Percentiles rank a stretch among this genome's conserved stretches.
These are phyloP conservation scores for Mastigias papua DNA, from an alignment of 30 jellyfish, hydroid and myxozoan genomes.

Conservation along the genomic window DNA sequence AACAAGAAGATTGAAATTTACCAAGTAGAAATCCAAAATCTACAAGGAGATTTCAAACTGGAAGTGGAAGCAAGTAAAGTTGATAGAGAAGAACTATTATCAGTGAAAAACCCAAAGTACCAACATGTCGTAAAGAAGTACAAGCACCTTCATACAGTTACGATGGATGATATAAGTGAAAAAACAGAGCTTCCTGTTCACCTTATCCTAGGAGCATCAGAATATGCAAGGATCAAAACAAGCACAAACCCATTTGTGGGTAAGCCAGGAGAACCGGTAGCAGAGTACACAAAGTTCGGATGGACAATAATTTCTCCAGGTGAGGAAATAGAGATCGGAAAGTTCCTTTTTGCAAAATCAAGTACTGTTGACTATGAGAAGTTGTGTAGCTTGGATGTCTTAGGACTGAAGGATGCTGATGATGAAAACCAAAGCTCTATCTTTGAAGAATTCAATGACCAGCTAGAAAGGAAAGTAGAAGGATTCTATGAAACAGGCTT, in stretches of 20 bases:
- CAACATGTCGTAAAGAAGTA: conserved; percentile 26
- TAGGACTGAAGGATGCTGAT: conserved; percentile 20
- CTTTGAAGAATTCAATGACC: conserved; percentile 50
- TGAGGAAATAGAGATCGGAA: conserved; percentile 43
- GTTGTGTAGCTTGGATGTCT: conserved; percentile 54
- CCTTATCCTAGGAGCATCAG: conserved; percentile 65
- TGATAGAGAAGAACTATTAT: conserved; percentile 29
- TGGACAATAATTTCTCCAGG: conserved; percentile 71
- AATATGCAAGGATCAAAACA: conserved; percentile 49
- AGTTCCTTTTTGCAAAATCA: conserved; percentile 19
- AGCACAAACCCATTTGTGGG: conserved; percentile 50
- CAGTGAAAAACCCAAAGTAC: conserved; percentile 48
- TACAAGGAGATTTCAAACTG: conserved; percentile 40
- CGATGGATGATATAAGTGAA: conserved; percentile 40
- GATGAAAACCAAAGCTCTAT: conserved; percentile 1
- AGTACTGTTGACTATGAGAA: conserved; percentile 35
- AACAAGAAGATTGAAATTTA: conserved; percentile 44
- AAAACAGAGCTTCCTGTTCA: conserved; percentile 65
- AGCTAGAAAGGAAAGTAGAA: conserved; percentile 9
- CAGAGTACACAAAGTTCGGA: conserved; percentile 62
- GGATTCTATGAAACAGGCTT: conserved; percentile 66
- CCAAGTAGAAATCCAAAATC: conserved; percentile 22
- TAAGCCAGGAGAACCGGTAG: conserved; percentile 70
- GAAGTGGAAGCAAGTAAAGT: conserved; percentile 58
- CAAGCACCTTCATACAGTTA: conserved; percentile 46